Evolutionary conservation across 2,113 vertebrate species (phyloP).

Genomic region (Gopherus flavomarginatus): DNA sequence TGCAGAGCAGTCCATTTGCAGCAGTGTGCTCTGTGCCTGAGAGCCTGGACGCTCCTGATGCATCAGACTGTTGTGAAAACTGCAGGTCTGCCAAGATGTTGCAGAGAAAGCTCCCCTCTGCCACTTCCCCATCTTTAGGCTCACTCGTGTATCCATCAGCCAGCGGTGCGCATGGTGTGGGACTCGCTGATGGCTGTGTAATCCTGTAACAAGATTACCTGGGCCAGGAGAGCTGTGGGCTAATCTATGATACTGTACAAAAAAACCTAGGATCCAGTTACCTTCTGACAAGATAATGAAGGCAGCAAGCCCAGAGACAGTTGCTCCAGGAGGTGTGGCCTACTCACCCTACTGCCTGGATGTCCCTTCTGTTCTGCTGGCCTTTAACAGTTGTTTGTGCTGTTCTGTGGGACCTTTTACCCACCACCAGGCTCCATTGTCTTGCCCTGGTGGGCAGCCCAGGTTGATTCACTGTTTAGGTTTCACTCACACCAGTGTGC

Average conservation of each 20-base stretch:
- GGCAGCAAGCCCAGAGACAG: not conserved
- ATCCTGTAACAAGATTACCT: slow-evolving; percentile 55
- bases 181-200: not conserved
- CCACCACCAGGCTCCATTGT: not conserved
- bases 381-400: not conserved
- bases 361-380: not conserved
- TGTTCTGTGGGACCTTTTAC: not conserved
- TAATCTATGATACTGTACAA: slow-evolving; percentile 55
- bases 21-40: no score
- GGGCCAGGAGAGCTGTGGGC: slow-evolving; percentile 26
- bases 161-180: not conserved
- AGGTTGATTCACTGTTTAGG: not conserved
- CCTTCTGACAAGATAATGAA: not conserved
- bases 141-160: not conserved
- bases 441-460: not conserved
- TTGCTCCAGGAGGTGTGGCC: not conserved
- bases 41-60: not conserved
- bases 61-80: not conserved
- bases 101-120: not conserved
- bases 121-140: fast-evolving
- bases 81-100: not conserved
- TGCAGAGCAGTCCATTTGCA: no score
- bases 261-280: slow-evolving; percentile 66
- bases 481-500: not conserved
- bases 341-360: not conserved